phyloP scores from a whole-genome alignment of 2,113 vertebrate genomes.

The Crotalus horridus region DNA sequence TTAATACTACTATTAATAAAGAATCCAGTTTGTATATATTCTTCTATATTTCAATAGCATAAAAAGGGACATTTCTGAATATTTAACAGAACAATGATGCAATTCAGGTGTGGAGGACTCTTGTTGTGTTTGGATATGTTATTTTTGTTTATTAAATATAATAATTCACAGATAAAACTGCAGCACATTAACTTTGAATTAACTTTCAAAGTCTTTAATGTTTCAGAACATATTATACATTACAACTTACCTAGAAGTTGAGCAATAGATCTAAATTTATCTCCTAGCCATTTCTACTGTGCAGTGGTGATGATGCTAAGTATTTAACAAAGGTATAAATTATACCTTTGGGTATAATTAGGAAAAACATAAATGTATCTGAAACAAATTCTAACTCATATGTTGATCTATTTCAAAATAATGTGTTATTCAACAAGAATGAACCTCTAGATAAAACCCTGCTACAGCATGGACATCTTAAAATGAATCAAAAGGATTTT shows the following conservation, averaged over 20 bases:
- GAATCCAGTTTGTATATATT: neutral
- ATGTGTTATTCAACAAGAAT: constrained; percentile 44
- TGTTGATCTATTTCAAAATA: constrained; percentile 44
- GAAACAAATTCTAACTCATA: constrained; percentile 29
- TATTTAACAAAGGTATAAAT: neutral
- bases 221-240: neutral
- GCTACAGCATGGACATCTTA: constrained; percentile 38
- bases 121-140: neutral
- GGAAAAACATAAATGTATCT: neutral
- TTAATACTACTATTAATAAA: neutral
- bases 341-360: neutral
- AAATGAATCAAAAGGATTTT: constrained; percentile 2
- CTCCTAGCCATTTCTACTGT: neutral
- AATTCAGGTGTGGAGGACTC: neutral
- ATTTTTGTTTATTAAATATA: neutral
- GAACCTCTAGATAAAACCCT: constrained; percentile 38
- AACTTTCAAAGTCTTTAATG: neutral
- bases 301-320: neutral
- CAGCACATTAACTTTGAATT: neutral
- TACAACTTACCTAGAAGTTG: neutral
- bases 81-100: neutral
- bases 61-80: neutral
- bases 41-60: neutral
- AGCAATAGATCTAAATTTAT: neutral
- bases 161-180: neutral